These are phyloP conservation scores for Lemur catta DNA, from an alignment of 2,797 vertebrate genomes.

Conservation along the genomic window DNA sequence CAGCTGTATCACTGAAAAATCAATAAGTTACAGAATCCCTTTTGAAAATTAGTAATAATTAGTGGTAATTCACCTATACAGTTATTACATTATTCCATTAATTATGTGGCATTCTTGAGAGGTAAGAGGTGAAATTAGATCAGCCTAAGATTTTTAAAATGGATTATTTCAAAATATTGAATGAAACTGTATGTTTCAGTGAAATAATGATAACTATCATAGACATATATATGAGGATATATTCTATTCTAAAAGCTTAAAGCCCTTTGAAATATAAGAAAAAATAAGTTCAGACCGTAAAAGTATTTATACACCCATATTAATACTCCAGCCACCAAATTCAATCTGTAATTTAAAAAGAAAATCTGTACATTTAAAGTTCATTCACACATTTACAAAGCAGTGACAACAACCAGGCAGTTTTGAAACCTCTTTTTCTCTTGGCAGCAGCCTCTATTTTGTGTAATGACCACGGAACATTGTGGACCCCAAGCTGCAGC, in stretches of 20 bases:
- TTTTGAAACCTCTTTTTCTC: not conserved
- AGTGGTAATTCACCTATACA: not conserved
- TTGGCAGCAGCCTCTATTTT: not conserved
- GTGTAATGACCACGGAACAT: not conserved
- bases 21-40: not conserved
- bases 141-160: not conserved
- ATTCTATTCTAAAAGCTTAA: not conserved
- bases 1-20: not conserved
- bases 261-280: not conserved
- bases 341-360: not conserved
- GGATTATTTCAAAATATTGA: not conserved
- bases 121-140: not conserved
- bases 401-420: not conserved
- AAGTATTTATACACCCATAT: not conserved
- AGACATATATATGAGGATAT: not conserved
- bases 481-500: not conserved
- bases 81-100: not conserved
- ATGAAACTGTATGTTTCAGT: not conserved
- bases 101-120: not conserved
- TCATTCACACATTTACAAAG: not conserved
- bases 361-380: not conserved
- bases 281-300: not conserved
- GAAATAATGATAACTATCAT: not conserved
- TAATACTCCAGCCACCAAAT: not conserved
- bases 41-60: not conserved